These are phyloP conservation scores for Peucedramus taeniatus DNA, from an alignment of 2,113 vertebrate species.

Conservation along the genomic window DNA sequence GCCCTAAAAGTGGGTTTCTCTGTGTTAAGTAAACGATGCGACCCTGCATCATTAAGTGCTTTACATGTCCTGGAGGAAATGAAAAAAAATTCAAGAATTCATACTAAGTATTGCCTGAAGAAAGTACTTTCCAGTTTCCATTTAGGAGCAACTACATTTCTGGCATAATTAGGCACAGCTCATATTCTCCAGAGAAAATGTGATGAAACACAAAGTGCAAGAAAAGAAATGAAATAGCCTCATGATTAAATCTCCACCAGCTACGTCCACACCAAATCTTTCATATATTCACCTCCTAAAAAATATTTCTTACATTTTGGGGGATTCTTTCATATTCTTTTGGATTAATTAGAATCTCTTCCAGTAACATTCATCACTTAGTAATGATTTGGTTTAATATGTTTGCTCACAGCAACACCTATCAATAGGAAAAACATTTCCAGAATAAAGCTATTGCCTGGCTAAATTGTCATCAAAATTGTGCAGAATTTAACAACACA, in stretches of 20 bases:
- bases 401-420: background rate
- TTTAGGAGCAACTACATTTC: background rate
- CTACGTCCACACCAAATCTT: background rate
- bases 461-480: background rate
- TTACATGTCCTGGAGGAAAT: background rate
- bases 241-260: constrained; percentile 9
- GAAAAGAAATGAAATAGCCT: background rate
- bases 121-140: constrained; percentile 1
- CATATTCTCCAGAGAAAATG: constrained; percentile 24
- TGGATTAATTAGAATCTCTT: constrained; percentile 26
- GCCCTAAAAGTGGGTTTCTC: background rate
- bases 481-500: background rate
- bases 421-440: background rate
- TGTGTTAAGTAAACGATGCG: background rate
- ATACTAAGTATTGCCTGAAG: background rate
- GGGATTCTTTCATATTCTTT: constrained; percentile 9
- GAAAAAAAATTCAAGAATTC: background rate
- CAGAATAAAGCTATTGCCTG: background rate
- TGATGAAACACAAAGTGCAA: background rate
- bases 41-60: background rate
- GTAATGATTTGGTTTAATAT: constrained; percentile 25
- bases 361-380: constrained; percentile 1
- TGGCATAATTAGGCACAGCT: constrained; percentile 30
- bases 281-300: constrained; percentile 4
- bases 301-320: background rate